These are phyloP conservation scores for Ophion costatus DNA, from an alignment of 2,888 invertebrate genomes.

Conservation along the genomic window DNA sequence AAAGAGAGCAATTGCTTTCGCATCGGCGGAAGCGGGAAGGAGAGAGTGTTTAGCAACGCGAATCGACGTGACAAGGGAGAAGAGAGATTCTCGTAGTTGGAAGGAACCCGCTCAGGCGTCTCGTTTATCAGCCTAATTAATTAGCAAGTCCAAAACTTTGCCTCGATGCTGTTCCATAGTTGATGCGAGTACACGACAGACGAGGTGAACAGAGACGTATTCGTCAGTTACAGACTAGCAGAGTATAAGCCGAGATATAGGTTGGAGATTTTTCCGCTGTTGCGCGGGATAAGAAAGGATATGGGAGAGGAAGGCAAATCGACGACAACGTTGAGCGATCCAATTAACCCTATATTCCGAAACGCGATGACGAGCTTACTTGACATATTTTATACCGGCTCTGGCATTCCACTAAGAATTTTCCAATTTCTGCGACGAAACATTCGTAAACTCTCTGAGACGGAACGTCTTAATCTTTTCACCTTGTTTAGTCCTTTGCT, in stretches of 20 bases:
- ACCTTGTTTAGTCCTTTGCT: no score
- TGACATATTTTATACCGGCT: constrained; percentile 38
- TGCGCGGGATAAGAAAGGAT: background rate
- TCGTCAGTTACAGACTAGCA: constrained; percentile 47
- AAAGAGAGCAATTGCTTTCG: constrained; percentile 43
- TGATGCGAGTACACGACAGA: constrained; percentile 27
- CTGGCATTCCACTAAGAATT: constrained; percentile 21
- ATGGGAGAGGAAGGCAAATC: background rate
- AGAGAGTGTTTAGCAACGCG: constrained; percentile 22
- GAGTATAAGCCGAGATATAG: constrained; percentile 26
- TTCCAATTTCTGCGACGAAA: constrained; percentile 31
- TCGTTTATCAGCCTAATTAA: constrained; percentile 78
- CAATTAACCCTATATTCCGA: constrained; percentile 50
- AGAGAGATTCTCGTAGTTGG: constrained; percentile 39
- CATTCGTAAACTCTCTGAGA: background rate
- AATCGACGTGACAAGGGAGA: constrained; percentile 38
- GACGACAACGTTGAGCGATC: constrained; percentile 7
- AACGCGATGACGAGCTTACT: constrained; percentile 30
- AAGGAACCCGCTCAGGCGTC: constrained; percentile 63
- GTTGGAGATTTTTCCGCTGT: constrained; percentile 24
- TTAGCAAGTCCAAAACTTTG: constrained; percentile 76
- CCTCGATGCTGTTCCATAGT: constrained; percentile 22
- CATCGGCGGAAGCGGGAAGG: constrained; percentile 10
- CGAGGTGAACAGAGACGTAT: constrained; percentile 20
- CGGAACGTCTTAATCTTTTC: background rate